Evolutionary conservation across 1,140 invertebrate genomes (phyloP).

Genomic region (Drosophila kanapiae): DNA sequence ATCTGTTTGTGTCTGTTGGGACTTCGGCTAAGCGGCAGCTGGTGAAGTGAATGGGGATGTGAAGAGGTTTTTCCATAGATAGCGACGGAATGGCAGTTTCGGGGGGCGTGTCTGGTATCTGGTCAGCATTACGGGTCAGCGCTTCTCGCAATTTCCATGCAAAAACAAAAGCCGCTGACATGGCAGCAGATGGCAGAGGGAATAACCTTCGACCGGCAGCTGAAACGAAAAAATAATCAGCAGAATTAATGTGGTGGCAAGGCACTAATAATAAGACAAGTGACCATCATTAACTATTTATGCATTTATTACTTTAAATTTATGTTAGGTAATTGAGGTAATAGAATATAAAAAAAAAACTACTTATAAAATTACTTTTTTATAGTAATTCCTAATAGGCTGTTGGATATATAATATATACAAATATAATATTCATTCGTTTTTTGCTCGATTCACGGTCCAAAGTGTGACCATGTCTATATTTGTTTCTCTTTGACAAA

Average conservation of each 20-base stretch:
- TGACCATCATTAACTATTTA: neutral
- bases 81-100: neutral
- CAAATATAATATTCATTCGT: too few relatives aligned
- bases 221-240: slow-evolving; percentile 8
- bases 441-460: too few relatives aligned
- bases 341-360: too few relatives aligned
- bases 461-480: too few relatives aligned
- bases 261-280: neutral
- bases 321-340: neutral
- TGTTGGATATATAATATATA: too few relatives aligned
- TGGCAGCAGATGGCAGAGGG: slow-evolving; percentile 61
- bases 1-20: slow-evolving; percentile 1
- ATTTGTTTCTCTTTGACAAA: too few relatives aligned
- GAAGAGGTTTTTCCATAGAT: neutral
- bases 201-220: slow-evolving; percentile 21
- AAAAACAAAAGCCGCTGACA: slow-evolving; percentile 66
- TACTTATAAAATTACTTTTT: too few relatives aligned
- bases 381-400: too few relatives aligned
- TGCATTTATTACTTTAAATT: neutral
- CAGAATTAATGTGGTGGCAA: neutral
- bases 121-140: slow-evolving; percentile 66
- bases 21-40: slow-evolving; percentile 22
- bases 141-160: slow-evolving; percentile 61
- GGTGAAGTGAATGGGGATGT: slow-evolving; percentile 1
- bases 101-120: slow-evolving; percentile 37